Conservation (phyloP, 2,888 invertebrate genomes). For the Omphaloscelis lunosa region DNA sequence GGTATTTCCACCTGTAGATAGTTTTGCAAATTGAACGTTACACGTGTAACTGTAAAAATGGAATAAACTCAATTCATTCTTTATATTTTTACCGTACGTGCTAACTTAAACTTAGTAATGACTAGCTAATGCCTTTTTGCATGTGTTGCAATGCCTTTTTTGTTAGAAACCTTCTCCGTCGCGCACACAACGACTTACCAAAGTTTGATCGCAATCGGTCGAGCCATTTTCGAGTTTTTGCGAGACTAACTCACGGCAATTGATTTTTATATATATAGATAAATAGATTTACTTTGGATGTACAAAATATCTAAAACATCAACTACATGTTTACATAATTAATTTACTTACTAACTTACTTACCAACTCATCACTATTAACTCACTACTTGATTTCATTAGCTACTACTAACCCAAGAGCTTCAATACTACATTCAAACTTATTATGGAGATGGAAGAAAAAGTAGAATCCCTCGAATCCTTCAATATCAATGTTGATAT, state of each 20-base stretch:
- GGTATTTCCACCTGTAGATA: background rate
- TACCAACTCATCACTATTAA: background rate
- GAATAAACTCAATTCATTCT: background rate
- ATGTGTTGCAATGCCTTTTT: too few relatives aligned
- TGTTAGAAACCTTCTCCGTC: too few relatives aligned
- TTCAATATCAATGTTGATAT: constrained; percentile 12
- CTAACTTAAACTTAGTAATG: background rate
- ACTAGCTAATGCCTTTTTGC: too few relatives aligned
- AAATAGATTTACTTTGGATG: background rate
- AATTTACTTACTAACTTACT: background rate
- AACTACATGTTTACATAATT: background rate
- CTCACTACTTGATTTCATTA: background rate
- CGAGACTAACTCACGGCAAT: too few relatives aligned
- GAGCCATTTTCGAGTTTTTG: too few relatives aligned
- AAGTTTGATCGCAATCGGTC: too few relatives aligned
- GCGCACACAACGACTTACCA: too few relatives aligned
- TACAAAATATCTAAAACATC: background rate
- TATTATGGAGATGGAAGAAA: background rate
- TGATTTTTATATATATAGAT: too few relatives aligned
- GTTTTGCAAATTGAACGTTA: background rate
- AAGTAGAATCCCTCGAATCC: background rate
- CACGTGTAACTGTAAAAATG: background rate
- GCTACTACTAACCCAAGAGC: background rate
- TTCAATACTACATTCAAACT: background rate
- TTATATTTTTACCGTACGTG: background rate